A percentile compares a stretch with the other conserved stretches of the same genome.
These are phyloP conservation scores for Ginglymostoma cirratum DNA, from an alignment of 2,113 vertebrate species.

Conservation along the genomic window DNA sequence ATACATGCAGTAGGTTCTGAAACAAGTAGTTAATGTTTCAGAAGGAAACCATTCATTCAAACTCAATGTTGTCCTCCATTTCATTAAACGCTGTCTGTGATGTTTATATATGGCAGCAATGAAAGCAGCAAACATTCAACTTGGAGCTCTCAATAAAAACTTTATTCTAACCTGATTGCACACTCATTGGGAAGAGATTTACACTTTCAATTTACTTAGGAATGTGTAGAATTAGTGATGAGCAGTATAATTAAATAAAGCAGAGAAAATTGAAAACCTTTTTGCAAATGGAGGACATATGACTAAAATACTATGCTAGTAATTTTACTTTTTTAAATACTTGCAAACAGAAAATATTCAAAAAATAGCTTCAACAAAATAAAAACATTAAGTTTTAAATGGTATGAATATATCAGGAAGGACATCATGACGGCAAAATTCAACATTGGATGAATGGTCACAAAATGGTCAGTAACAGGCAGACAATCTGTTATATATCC, in stretches of 20 bases:
- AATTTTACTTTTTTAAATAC: neutral
- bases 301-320: too few species aligned
- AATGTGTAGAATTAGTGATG: neutral
- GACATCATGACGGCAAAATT: neutral
- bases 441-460: neutral
- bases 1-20: neutral
- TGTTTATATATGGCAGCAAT: neutral
- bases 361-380: neutral
- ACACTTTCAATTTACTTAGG: slow-evolving; percentile 2
- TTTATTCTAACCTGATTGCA: slow-evolving; percentile 21
- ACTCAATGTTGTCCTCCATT: neutral
- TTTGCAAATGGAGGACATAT: neutral
- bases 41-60: neutral
- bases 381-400: neutral
- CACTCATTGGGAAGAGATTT: slow-evolving; percentile 28
- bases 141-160: neutral
- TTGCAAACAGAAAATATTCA: neutral
- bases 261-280: neutral
- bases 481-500: neutral
- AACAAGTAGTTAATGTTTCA: neutral
- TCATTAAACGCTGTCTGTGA: neutral
- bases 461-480: too few species aligned
- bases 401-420: neutral
- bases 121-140: neutral
- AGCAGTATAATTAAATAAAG: slow-evolving; percentile 5